A percentile compares a stretch with the other conserved stretches of the same genome.
phyloP scores from a whole-genome alignment of 2,888 invertebrate genomes.

The Agapostemon virescens region DNA sequence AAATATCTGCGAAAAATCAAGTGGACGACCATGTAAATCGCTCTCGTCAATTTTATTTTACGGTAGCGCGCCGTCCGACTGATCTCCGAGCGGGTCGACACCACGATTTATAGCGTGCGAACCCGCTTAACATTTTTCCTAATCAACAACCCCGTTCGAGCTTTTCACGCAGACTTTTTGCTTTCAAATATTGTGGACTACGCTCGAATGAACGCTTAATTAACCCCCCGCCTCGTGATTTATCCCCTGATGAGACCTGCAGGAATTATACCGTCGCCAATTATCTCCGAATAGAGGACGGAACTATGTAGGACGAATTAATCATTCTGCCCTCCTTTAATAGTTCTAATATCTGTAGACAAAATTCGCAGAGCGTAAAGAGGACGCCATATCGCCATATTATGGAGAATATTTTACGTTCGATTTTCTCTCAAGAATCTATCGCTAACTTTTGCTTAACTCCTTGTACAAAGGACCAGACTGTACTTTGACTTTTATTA shows the following conservation, averaged over 20 bases:
- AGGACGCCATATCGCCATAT: no score
- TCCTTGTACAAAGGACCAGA: no score
- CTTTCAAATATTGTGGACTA: not conserved
- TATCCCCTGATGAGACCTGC: not conserved
- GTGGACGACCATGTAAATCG: constrained; percentile 51
- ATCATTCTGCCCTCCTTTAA: not conserved
- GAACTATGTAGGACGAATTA: not conserved
- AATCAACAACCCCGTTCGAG: constrained; percentile 11
- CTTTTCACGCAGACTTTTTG: not conserved
- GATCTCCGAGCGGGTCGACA: constrained; percentile 19
- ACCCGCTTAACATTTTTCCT: constrained; percentile 11
- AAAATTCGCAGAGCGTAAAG: not conserved
- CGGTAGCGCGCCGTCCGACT: constrained; percentile 14
- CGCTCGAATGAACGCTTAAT: not conserved
- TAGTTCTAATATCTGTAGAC: not conserved
- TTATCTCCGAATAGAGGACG: not conserved
- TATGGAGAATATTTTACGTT: no score
- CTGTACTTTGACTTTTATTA: no score
- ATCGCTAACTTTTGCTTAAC: no score
- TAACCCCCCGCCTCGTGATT: not conserved
- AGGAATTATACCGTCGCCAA: not conserved
- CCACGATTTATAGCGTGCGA: constrained; percentile 23
- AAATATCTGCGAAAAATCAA: constrained; percentile 56
- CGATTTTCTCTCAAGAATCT: no score
- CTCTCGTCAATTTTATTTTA: constrained; percentile 51